Base-by-base conservation (phyloP, 2,888 invertebrate genomes). In the Dolichopus griseipennis region DNA sequence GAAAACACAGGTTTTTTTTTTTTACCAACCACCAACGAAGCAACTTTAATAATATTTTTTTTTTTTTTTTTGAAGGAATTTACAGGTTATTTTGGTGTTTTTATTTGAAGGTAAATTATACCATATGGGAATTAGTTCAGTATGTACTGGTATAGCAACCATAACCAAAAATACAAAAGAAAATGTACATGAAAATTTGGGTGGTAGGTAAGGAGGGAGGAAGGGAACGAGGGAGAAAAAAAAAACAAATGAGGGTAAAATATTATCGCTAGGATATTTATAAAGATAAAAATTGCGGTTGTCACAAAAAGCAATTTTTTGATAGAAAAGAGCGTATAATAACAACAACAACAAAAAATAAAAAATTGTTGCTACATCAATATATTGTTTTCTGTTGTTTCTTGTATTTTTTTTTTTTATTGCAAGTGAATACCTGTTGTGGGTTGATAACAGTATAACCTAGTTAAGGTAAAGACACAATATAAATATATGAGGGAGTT, bases 231-330 rank as follows among this genome's bases (percentile, higher is more conserved):
- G n/a, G n/a, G n/a, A 34, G 37, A 52, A 52, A 52, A 52, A 2
- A 52, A 52, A 52, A 1, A 18, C 2, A 18, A 52, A 52, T 18
- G 15, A 52, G 6, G 18, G 52, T 52, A 52, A 52, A 52, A 52
- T 52, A 52, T 52, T 52, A 52, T 52, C 52, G 52, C 52, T 18
- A 52, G 15, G 52, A 52, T 52, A 52, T 52, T 52, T 52, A 52
- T 15, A 52, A 52, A 52, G 15, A 52, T 52, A 52, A 52, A 52
- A 52, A 52, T 52, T 52, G 52, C 52, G 52, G 52, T 52, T 52
- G 52, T 52, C 52, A 52, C 52, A 52, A 52, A 52, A 52, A 52
- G 18, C 18, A 52, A 52, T 52, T 52, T n/a, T 52, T 52, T 52
- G 52, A 52, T 52, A 52, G 52, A 12, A 52, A 9, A 43, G n/a